Percentiles rank a stretch among this genome's conserved stretches.
Conservation (phyloP, 2,888 invertebrate genomes). For the Eupithecia insigniata region DNA sequence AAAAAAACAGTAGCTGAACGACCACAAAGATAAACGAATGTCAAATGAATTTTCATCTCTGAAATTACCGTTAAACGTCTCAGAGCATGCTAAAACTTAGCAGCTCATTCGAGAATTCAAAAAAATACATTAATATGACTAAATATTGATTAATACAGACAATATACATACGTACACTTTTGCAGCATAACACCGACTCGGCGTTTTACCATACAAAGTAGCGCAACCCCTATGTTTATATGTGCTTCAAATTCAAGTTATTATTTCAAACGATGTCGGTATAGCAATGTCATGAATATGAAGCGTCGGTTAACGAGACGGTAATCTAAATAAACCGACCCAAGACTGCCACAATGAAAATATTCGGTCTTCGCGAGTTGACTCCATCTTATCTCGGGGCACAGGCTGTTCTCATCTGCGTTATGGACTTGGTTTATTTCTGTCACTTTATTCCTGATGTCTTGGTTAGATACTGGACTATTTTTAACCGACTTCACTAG, state of each 20-base stretch:
- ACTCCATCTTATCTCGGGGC: slow-evolving; percentile 45
- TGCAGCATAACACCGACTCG: neutral
- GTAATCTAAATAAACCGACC: slow-evolving; percentile 47
- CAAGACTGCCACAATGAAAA: slow-evolving; percentile 56
- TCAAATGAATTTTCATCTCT: neutral
- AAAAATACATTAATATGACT: neutral
- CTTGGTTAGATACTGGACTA: neutral
- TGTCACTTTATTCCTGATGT: neutral
- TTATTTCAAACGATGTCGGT: slow-evolving; percentile 50
- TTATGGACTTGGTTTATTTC: slow-evolving; percentile 20
- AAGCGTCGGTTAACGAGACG: slow-evolving; percentile 51
- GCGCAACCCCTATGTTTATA: slow-evolving; percentile 31
- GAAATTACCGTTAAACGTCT: neutral
- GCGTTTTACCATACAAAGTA: neutral
- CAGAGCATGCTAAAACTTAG: neutral
- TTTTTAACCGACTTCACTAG: neutral
- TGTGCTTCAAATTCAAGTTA: slow-evolving; percentile 41
- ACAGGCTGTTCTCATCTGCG: slow-evolving; percentile 35
- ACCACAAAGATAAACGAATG: neutral
- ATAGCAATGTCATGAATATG: slow-evolving; percentile 63
- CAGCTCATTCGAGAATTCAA: neutral
- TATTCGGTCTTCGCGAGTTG: slow-evolving; percentile 57
- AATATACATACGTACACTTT: slow-evolving; percentile 12
- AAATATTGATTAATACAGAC: too few species aligned
- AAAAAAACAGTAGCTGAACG: neutral